Conservation (phyloP, 2,888 invertebrate species). For the Acronicta leporina region DNA sequence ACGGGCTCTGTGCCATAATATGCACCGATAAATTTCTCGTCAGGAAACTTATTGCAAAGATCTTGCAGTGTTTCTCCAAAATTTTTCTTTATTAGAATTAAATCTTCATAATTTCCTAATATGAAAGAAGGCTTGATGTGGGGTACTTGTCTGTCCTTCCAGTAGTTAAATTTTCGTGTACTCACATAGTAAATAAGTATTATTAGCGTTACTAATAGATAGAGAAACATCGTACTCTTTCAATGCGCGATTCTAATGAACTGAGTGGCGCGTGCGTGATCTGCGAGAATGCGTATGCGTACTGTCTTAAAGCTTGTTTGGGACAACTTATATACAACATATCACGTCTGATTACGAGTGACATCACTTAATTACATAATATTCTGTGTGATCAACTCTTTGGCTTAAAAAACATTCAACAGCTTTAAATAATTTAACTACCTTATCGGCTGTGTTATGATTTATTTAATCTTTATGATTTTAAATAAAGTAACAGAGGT, state of each 20-base stretch:
- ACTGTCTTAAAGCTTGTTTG: not conserved
- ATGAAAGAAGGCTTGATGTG: constrained; percentile 52
- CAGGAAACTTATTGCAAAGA: constrained; percentile 59
- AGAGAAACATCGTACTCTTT: constrained; percentile 26
- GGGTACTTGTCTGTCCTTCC: constrained; percentile 59
- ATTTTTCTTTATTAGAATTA: constrained; percentile 52
- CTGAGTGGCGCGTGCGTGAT: not conserved
- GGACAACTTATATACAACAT: not conserved
- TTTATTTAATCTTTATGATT: too few species aligned
- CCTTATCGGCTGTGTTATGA: too few species aligned
- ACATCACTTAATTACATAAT: not conserved
- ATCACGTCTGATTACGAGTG: not conserved
- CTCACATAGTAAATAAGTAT: constrained; percentile 26
- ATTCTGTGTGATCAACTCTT: too few species aligned
- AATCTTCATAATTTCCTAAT: constrained; percentile 63
- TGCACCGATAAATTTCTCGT: constrained; percentile 64
- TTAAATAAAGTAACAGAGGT: too few species aligned
- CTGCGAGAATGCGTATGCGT: not conserved
- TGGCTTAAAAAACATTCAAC: not conserved
- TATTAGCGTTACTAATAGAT: constrained; percentile 13
- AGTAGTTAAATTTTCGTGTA: constrained; percentile 63
- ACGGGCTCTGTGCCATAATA: constrained; percentile 65
- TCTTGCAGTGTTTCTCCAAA: constrained; percentile 40
- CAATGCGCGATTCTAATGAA: not conserved
- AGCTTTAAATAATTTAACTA: not conserved